Base-by-base conservation (phyloP, 2,113 vertebrate genomes). In the Crotalus tigris region DNA sequence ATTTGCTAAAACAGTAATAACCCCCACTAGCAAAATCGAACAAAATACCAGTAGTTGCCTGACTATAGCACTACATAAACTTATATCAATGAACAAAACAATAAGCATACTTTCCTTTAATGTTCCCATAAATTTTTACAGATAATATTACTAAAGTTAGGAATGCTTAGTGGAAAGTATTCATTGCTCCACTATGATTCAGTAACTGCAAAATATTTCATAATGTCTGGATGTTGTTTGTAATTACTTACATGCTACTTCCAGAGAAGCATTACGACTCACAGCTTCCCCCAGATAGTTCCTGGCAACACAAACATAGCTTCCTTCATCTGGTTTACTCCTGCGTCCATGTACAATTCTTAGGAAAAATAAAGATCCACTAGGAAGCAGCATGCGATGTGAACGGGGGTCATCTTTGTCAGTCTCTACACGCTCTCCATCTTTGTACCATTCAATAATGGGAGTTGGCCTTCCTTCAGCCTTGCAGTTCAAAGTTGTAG, bases 201-300 rank as follows among this genome's bases (percentile, higher is more conserved):
- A 86, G 90, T n/a, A 91, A 26, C 92, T 17, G 0, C 0, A 3
- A 93, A 87, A 5, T 7, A 55, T 5, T 21, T 91, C 1, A 33
- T 24, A 49, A 17, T 15, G 44, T 88, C 89, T 75, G 46, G 1
- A 23, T 39, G 6, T 9, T 0, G 4, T 1, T 3, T 39, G 54
- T 15, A 17, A 29, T 94, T 94, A 99, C 99, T 99, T 97, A 99
- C 99, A 98, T 98, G 99, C 99, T 96, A 99, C 99, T 98, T 99
- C 99, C 97, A 99, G 97, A 17, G 99, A 99, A 0, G 99, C 99
- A 0, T 99, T 99, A 91, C 99, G 98, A 95, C 99, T 99, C 97
- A 99, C 98, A 29, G 99, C 99, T 96, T 99, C 99, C 17, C 99
- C 99, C 53, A 99, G 98, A 96, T 99, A 99, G 98, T 99, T 99